Evolutionary conservation across 2,888 invertebrate genomes (phyloP).

Genomic region (Protophormia terraenovae): DNA sequence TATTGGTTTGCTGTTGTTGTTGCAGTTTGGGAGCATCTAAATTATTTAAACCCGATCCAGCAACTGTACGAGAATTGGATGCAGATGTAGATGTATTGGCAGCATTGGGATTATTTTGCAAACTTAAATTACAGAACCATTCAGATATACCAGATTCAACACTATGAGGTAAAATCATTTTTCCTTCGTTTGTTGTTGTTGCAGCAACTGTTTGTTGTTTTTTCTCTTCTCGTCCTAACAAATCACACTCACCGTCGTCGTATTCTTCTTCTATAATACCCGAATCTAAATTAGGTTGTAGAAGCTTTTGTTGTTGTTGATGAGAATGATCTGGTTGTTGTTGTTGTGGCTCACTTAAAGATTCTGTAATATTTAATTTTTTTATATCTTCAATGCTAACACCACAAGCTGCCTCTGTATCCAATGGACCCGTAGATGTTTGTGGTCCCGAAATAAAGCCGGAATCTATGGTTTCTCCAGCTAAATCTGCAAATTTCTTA

Average conservation of each 20-base stretch:
- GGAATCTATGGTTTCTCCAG: conserved; percentile 79
- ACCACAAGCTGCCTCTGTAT: conserved; percentile 52
- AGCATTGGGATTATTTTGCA: conserved; percentile 77
- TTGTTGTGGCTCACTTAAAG: conserved; percentile 47
- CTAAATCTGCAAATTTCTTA: conserved; percentile 44
- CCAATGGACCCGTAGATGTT: conserved; percentile 68
- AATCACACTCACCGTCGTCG: conserved; percentile 31
- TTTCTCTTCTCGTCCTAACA: conserved; percentile 35
- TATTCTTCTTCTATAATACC: conserved; percentile 74
- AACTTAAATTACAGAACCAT: conserved; percentile 84
- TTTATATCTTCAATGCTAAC: conserved; percentile 32
- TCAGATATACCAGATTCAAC: conserved; percentile 84
- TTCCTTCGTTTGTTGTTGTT: conserved; percentile 24
- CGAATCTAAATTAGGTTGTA: conserved; percentile 70
- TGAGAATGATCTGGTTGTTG: neutral
- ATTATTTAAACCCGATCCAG: conserved; percentile 64
- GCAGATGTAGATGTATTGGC: conserved; percentile 28
- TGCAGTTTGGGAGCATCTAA: conserved; percentile 63
- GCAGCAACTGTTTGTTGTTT: conserved; percentile 36
- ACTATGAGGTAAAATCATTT: conserved; percentile 86
- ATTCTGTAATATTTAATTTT: conserved; percentile 50
- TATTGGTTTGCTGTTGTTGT: conserved; percentile 30
- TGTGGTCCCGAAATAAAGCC: conserved; percentile 82
- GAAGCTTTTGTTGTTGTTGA: conserved; percentile 28
- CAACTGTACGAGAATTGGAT: conserved; percentile 41